A percentile compares a stretch with the other conserved stretches of the same genome.
These are phyloP conservation scores for Eupithecia subfuscata DNA, from an alignment of 2,888 invertebrate species.

Conservation along the genomic window DNA sequence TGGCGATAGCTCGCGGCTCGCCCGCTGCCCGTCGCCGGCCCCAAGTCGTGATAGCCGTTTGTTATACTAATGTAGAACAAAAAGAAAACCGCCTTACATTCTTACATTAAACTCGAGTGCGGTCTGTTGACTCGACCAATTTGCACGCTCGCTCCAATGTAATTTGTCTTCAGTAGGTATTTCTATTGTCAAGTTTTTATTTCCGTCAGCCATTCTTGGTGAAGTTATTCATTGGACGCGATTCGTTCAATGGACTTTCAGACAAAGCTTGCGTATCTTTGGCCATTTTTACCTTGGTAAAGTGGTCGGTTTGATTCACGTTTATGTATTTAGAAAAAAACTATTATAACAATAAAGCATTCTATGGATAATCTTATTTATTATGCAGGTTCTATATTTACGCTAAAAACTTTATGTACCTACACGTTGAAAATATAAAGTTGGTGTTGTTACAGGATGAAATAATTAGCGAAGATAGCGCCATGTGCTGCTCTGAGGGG, in stretches of 20 bases:
- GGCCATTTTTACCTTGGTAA: neutral
- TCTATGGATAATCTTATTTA: neutral
- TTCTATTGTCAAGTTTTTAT: constrained; percentile 66
- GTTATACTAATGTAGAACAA: constrained; percentile 76
- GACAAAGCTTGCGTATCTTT: constrained; percentile 17
- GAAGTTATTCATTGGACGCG: constrained; percentile 48
- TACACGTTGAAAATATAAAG: constrained; percentile 31
- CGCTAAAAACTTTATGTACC: neutral
- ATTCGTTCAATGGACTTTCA: constrained; percentile 14
- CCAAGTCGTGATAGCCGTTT: constrained; percentile 78
- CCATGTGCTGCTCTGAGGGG: constrained; percentile 77
- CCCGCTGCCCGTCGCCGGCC: constrained; percentile 51
- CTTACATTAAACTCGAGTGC: constrained; percentile 68
- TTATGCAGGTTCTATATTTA: neutral
- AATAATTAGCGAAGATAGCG: constrained; percentile 77
- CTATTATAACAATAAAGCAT: neutral
- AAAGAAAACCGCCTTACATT: constrained; percentile 72
- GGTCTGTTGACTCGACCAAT: constrained; percentile 71
- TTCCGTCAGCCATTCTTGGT: constrained; percentile 55
- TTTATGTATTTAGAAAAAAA: neutral
- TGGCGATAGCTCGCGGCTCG: constrained; percentile 29
- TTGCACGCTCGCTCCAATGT: constrained; percentile 68
- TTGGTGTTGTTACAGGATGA: constrained; percentile 57
- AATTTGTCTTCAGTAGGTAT: constrained; percentile 63
- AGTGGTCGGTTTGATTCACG: neutral